Evolutionary conservation across 2,888 invertebrate species (phyloP), one percentile per base, ranked within the genome.

Genomic region (Cerastis leucographa): DNA sequence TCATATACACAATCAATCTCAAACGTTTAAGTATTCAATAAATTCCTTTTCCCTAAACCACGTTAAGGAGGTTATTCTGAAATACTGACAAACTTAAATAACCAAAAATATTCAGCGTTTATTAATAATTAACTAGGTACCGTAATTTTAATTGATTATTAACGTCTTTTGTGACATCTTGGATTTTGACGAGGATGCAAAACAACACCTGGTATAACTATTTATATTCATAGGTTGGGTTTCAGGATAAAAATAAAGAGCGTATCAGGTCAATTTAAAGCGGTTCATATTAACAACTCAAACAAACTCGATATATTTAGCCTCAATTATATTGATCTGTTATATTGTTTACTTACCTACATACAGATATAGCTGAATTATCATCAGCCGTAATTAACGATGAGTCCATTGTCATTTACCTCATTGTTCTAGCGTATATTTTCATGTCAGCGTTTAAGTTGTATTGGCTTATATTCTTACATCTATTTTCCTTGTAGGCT

Each of bases 401-500:
- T 51, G 46, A 44, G 56, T 54, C 83, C 67, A 87, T 87, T 85
- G 80, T 85, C 71, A 87, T 85, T 83, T 83, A 70, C 49, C 76
- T 78, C 86, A 87, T 87, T 85, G 85, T 85, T 83, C 71, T 77
- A 49, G 44, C 59, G 49, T 80, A 68, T 82, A 82, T 76, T 81
- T 87, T 81, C 74, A 85, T 84, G 70, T 61, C 59, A 71, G 17
- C 56, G 49, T 75, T 76, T 71, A 71, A 66, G 64, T 76, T 51
- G 73, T 19, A 69, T 68, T 75, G 59, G 70, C 66, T 71, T 74
- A 73, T 40, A 54, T 64, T 72, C n/a, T 25, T 69, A 54, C 22
- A 22, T 54, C 49, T 71, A 64, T 84, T 84, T 84, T 84, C 80
- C 86, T 84, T 80, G n/a, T 80, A 12, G 25, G 54, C 29, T 72